Percentiles rank a stretch among this genome's conserved stretches.
Evolutionary conservation across 2,113 vertebrate species (phyloP).

Genomic region (Dromaius novaehollandiae): DNA sequence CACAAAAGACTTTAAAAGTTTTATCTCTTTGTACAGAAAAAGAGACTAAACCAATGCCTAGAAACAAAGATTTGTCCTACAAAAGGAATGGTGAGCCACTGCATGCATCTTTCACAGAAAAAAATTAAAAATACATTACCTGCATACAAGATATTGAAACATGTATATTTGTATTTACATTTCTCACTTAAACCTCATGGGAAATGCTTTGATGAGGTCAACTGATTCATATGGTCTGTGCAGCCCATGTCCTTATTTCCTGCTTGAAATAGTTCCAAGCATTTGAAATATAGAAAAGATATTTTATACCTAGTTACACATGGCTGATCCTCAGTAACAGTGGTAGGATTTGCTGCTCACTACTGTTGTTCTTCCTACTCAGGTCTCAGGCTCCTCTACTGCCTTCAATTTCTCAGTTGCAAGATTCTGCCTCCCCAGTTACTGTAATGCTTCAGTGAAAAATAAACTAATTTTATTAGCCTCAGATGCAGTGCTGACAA

Average conservation of each 20-base stretch:
- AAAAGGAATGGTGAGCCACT: neutral
- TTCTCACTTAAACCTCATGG: neutral
- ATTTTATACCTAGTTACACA: fast-evolving
- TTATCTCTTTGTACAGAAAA: neutral
- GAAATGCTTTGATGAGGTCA: neutral
- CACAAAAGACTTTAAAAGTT: neutral
- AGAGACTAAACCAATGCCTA: fast-evolving
- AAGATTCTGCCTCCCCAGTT: neutral
- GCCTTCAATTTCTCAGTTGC: neutral
- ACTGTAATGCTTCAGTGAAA: neutral
- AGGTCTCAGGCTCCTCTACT: neutral
- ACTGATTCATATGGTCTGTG: neutral
- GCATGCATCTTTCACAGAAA: neutral
- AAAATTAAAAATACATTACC: neutral
- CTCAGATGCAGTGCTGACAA: neutral
- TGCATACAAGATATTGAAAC: neutral
- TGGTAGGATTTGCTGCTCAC: neutral
- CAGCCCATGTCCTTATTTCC: neutral
- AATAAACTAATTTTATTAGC: neutral
- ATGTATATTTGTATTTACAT: neutral
- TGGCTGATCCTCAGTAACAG: neutral
- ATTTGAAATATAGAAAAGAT: neutral
- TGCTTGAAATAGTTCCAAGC: neutral
- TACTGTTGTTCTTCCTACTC: neutral
- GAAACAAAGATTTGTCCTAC: neutral